These are phyloP conservation scores for Barnardius zonarius DNA, from an alignment of 2,113 vertebrate genomes.

Conservation along the genomic window DNA sequence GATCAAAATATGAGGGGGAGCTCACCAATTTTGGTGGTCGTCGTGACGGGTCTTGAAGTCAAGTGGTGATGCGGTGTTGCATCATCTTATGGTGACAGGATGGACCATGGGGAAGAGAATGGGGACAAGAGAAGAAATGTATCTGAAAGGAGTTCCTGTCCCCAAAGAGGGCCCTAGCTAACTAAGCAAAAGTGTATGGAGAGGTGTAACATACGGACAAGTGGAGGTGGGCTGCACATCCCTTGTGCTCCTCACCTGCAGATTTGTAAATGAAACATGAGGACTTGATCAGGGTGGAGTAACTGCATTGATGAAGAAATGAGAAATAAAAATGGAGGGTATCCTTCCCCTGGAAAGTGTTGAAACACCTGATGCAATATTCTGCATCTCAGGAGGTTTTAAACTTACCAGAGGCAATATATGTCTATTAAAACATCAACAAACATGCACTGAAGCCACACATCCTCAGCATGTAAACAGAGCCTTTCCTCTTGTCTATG, in stretches of 20 bases:
- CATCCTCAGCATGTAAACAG: background rate
- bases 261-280: constrained; percentile 27
- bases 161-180: constrained; percentile 52
- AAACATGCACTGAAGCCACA: constrained; percentile 48
- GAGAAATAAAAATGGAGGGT: constrained; percentile 46
- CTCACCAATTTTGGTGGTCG: constrained; percentile 75
- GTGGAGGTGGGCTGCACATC: background rate
- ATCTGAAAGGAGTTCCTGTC: constrained; percentile 69
- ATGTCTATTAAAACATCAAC: background rate
- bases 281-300: constrained; percentile 33
- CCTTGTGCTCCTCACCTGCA: constrained; percentile 21
- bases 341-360: constrained; percentile 42
- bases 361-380: constrained; percentile 22
- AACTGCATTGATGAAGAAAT: constrained; percentile 49
- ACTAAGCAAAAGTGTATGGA: constrained; percentile 26
- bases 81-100: constrained; percentile 75
- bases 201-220: background rate
- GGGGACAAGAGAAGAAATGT: constrained; percentile 75
- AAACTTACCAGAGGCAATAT: constrained; percentile 51
- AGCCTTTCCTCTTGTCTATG: background rate
- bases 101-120: constrained; percentile 68
- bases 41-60: constrained; percentile 70
- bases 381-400: constrained; percentile 48
- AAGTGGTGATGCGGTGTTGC: constrained; percentile 76
- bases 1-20: constrained; percentile 57